A percentile compares a stretch with the other conserved stretches of the same genome.
Conservation (phyloP, 2,113 vertebrate species). For the Loxodonta africana region DNA sequence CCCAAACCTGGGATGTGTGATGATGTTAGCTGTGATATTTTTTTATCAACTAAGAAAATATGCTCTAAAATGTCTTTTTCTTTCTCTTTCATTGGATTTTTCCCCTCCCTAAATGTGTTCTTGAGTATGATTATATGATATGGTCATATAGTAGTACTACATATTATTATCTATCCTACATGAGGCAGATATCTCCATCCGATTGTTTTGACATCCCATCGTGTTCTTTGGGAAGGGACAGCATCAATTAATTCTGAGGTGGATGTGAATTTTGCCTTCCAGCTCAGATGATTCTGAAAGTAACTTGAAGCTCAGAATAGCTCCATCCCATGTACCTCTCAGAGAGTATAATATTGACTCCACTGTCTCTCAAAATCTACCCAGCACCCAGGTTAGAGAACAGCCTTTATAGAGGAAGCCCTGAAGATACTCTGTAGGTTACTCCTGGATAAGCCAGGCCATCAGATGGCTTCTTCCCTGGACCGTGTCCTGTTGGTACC, state of each 20-base stretch:
- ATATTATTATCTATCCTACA: not conserved
- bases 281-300: constrained; percentile 15
- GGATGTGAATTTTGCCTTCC: not conserved
- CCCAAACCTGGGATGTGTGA: not conserved
- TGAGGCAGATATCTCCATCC: constrained; percentile 55
- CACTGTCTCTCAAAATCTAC: not conserved
- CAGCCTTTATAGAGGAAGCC: not conserved
- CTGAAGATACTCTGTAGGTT: not conserved
- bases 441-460: not conserved
- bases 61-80: not conserved
- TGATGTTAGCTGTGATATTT: not conserved
- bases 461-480: not conserved
- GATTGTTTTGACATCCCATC: not conserved
- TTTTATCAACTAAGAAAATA: constrained; percentile 11
- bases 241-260: constrained; percentile 51
- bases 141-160: not conserved
- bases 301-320: not conserved
- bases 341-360: not conserved
- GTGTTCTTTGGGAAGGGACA: not conserved
- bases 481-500: fast-evolving
- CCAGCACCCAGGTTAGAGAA: not conserved
- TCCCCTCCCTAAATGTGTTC: not conserved
- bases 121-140: constrained; percentile 9
- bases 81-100: constrained; percentile 11
- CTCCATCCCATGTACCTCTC: not conserved